A percentile compares a stretch with the other conserved stretches of the same genome.
phyloP scores from a whole-genome alignment of 2,113 vertebrate genomes.

The Corythoichthys intestinalis region DNA sequence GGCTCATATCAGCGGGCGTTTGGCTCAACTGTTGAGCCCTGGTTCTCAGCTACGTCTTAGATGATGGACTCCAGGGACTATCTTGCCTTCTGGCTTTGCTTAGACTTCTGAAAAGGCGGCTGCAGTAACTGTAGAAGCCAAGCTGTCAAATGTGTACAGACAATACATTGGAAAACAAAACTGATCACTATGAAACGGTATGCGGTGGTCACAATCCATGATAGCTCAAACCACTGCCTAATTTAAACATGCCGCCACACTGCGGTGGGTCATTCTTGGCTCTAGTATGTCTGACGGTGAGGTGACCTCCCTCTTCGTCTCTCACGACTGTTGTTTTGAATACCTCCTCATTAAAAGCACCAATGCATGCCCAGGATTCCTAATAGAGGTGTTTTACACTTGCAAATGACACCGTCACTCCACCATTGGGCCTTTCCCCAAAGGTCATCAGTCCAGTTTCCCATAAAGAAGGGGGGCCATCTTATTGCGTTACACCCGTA shows the following conservation, averaged over 20 bases:
- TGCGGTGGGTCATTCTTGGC: conserved; percentile 31
- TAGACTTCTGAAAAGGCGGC: conserved; percentile 1
- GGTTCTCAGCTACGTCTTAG: conserved; percentile 30
- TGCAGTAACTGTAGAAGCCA: neutral
- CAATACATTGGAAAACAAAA: conserved; percentile 14
- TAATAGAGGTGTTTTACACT: conserved; percentile 72
- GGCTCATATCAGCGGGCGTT: conserved; percentile 49
- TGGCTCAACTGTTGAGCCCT: conserved; percentile 24
- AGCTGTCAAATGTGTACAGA: conserved; percentile 15
- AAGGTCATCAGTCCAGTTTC: conserved; percentile 60
- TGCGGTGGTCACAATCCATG: neutral
- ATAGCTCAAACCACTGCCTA: neutral
- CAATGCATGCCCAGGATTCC: conserved; percentile 59
- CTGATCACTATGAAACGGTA: neutral
- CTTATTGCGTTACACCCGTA: conserved; percentile 47
- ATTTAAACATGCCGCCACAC: neutral
- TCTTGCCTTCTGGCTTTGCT: conserved; percentile 20
- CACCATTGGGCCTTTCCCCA: conserved; percentile 60
- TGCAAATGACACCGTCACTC: conserved; percentile 65
- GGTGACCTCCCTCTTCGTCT: conserved; percentile 42
- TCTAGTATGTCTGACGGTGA: conserved; percentile 30
- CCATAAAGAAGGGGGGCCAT: conserved; percentile 34
- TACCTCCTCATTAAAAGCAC: conserved; percentile 68
- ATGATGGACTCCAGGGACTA: conserved; percentile 28
- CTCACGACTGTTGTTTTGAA: conserved; percentile 68